A percentile compares a stretch with the other conserved stretches of the same genome.
phyloP scores from a whole-genome alignment of 2,113 vertebrate species.

The Seriola aureovittata region DNA sequence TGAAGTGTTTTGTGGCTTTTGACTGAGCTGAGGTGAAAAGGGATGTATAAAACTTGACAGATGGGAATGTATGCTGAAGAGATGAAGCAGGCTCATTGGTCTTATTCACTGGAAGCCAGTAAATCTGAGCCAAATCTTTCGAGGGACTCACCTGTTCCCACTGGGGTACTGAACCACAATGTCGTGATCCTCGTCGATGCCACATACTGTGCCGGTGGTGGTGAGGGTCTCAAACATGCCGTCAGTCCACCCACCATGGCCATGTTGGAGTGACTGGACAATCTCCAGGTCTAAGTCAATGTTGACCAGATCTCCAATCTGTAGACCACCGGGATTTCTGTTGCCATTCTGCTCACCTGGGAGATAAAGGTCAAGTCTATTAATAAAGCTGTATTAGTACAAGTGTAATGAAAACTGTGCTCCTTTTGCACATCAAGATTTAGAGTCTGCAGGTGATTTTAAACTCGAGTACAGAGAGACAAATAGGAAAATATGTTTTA shows the following conservation, averaged over 20 bases:
- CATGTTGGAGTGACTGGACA: conserved; percentile 98
- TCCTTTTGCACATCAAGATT: not conserved
- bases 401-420: not conserved
- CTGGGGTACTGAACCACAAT: conserved; percentile 99
- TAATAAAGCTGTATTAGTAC: not conserved
- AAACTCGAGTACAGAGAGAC: not conserved
- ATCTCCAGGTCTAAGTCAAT: conserved; percentile 99
- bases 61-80: not conserved
- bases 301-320: conserved; percentile 98
- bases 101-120: not conserved
- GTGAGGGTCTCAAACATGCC: conserved; percentile 99
- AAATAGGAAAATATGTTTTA: not conserved
- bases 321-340: conserved; percentile 96
- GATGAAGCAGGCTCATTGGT: not conserved
- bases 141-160: conserved; percentile 92
- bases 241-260: conserved; percentile 99
- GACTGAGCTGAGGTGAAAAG: not conserved
- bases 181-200: conserved; percentile 98
- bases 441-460: not conserved
- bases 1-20: not conserved
- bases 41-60: not conserved
- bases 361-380: conserved; percentile 8
- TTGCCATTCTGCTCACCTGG: conserved; percentile 98
- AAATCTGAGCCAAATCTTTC: not conserved
- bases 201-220: conserved; percentile 98